Base-by-base conservation (phyloP, 2,797 vertebrate species). In the Triplophysa yarkandensis region DNA sequence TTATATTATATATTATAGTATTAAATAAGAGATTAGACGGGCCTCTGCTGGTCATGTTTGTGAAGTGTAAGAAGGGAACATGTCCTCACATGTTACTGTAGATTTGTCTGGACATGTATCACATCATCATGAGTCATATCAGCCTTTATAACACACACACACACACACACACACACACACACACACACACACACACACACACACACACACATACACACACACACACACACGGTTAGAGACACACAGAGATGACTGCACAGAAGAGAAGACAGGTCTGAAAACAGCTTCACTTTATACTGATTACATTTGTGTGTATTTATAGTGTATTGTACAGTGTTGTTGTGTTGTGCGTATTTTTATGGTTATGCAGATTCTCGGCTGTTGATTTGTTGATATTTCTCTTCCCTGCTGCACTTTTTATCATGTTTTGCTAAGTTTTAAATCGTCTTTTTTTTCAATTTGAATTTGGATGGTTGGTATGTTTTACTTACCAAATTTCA, bases 91-190 rank as follows among this genome's bases (percentile, higher is more conserved):
- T 58, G 58, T 78, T 11, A 13, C 9, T 8, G 21, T 2, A 4
- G 14, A 34, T 69, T 16, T 75, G 73, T 54, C 64, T 43, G 36
- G 73, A 39, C 64, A 75, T 61, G 73, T 14, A 19, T 17, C 14
- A 28, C 14, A 13, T 54, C 23, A 14, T 23, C 3, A 32, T 60
- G 61, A 77, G 68, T 77, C 76, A 43, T 25, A 0, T 6, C 61
- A 9, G 25, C 62, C 25, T 41, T 64, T 73, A 74, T 41, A 64
- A 55, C 48, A 25, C 32, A n/a, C 28, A 13, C 52, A 34, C 16
- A n/a, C 4, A 9, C 27, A 19, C 0, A 64, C 14, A 16, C 41
- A 30, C 1, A 46, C 4, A 44, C 23, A 7, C 32, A 32, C 32
- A 32, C 32, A 32, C 4, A 32, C 32, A 32, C 32, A 32, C 32